Evolutionary conservation across 2,113 vertebrate species (phyloP), one percentile per base, ranked within the genome.

Genomic region (Osmerus mordax): DNA sequence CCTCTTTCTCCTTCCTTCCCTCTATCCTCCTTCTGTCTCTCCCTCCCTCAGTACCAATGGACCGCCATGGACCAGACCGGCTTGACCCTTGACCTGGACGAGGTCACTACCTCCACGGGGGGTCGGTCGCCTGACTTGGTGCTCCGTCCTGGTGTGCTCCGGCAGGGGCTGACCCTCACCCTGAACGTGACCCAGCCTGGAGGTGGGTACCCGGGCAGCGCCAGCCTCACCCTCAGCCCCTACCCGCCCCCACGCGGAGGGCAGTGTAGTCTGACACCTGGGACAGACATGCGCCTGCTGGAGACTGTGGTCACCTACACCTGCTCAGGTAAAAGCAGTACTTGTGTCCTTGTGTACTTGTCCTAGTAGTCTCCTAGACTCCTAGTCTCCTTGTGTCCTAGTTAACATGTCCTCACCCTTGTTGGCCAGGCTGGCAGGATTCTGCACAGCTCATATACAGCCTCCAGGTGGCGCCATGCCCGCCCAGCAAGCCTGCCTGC

Each of bases 401-500:
- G 19, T 11, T 12, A 55, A 23, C 9, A 59, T 52, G 6, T 71
- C 15, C 69, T 52, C 2, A 21, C 13, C 41, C 47, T 3, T 65
- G 5, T 25, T 25, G 28, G 19, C 18, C 83, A 94, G 93, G 93
- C 1, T 94, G 93, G 93, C 76, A 41, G 19, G 72, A 74, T 3
- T 54, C 72, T 13, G 76, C 83, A 74, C 92, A 93, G 87, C 69
- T 94, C 52, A 89, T 94, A 56, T 94, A 91, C 68, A 81, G 85
- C 12, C 83, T 94, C 58, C 89, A 91, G 59, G 89, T 89, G n/a
- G 73, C 83, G 14, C 72, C 77, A 13, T 93, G 92, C 63, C 75
- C 80, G 3, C 25, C 62, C 11, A 15, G 18, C 2, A 64, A 60
- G 65, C 61, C 36, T 0, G 2, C 9, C 12, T 93, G 92, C 66